Evolutionary conservation across 2,888 invertebrate genomes (phyloP).

Genomic region (Sminthurinus aureus): DNA sequence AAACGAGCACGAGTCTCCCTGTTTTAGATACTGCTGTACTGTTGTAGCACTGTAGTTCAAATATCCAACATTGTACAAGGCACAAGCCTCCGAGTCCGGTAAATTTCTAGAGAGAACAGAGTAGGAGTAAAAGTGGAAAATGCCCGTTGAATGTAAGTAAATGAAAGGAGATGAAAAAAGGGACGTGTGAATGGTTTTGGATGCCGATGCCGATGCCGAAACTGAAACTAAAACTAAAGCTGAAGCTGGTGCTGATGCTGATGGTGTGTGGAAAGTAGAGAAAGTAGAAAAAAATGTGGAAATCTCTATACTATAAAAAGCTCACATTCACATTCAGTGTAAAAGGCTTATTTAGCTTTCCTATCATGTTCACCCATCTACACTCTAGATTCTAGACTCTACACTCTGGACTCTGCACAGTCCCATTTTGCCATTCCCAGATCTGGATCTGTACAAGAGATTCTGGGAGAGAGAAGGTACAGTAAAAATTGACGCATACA

Average conservation of each 20-base stretch:
- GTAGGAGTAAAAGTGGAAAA: neutral
- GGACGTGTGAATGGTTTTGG: neutral
- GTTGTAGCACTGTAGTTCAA: neutral
- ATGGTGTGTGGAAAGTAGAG: neutral
- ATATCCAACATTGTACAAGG: neutral
- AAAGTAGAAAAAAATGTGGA: neutral
- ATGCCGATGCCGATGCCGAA: no score
- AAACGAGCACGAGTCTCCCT: neutral
- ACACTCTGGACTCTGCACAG: no score
- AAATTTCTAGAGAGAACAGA: neutral
- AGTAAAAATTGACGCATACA: neutral
- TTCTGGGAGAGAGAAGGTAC: neutral
- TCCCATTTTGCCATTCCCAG: neutral
- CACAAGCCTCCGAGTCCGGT: no score
- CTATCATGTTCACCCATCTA: neutral
- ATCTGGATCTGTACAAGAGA: neutral
- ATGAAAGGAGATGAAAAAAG: neutral
- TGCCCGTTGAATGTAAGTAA: no score
- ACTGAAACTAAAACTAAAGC: no score
- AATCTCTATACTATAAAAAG: neutral
- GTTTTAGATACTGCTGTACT: neutral
- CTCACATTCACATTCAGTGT: neutral
- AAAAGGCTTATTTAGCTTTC: neutral
- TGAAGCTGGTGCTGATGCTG: no score
- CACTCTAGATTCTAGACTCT: no score